These are phyloP conservation scores for Limosa lapponica DNA, from an alignment of 2,797 vertebrate species.

Conservation along the genomic window DNA sequence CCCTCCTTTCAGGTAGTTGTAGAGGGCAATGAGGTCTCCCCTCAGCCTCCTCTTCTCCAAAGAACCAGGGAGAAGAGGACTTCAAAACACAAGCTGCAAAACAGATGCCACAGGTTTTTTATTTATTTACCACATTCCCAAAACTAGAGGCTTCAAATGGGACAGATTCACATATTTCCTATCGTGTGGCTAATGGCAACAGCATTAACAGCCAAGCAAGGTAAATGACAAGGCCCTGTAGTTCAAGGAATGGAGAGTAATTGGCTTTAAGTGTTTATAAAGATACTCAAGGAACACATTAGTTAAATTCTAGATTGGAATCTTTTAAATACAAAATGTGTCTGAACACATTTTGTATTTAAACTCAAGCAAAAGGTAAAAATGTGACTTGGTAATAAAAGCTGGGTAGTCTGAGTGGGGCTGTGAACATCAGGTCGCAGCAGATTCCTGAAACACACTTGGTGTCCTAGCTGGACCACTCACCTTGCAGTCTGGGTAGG, in stretches of 20 bases:
- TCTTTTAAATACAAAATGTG: neutral
- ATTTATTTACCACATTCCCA: neutral
- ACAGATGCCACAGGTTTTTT: neutral
- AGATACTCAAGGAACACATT: neutral
- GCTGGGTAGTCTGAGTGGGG: neutral
- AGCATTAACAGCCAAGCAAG: neutral
- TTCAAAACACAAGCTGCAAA: neutral
- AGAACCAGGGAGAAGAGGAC: too few relatives aligned
- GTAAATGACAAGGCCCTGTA: neutral
- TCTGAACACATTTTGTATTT: neutral
- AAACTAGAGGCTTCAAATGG: neutral
- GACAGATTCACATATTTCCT: neutral
- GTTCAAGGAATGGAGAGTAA: neutral
- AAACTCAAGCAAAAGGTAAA: neutral
- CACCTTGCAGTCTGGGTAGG: neutral
- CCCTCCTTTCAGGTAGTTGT: too few relatives aligned
- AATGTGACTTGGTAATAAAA: neutral
- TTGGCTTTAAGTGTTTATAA: neutral
- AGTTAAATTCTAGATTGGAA: neutral
- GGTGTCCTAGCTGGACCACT: neutral
- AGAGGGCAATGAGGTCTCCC: too few relatives aligned
- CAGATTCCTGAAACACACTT: neutral
- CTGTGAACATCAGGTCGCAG: neutral
- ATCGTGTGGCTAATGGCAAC: neutral
- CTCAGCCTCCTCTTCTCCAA: too few relatives aligned